Percentiles rank a stretch among this genome's conserved stretches.
These are phyloP conservation scores for Edolisoma coerulescens DNA, from an alignment of 2,113 vertebrate genomes.

Conservation along the genomic window DNA sequence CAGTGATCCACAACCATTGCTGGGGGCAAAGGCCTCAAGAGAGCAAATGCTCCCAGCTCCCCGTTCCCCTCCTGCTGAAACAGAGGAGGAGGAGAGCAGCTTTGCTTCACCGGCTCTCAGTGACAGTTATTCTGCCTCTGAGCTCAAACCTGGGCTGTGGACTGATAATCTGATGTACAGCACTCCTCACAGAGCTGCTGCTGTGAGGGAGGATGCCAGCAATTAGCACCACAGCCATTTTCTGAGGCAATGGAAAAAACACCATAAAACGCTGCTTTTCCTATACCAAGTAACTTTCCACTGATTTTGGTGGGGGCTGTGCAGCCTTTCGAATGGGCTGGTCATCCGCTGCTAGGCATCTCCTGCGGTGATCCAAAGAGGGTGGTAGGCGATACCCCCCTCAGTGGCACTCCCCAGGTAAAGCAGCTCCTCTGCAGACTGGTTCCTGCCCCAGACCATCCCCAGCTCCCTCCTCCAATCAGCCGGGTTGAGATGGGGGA, in stretches of 20 bases:
- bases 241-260: neutral
- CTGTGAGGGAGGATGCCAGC: neutral
- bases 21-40: neutral
- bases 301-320: neutral
- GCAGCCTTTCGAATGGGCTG: neutral
- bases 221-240: neutral
- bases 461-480: neutral
- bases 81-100: neutral
- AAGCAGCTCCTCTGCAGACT: neutral
- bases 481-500: rapidly evolving
- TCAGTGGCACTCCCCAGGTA: neutral
- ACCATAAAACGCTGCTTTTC: neutral
- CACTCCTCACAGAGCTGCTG: neutral
- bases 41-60: neutral
- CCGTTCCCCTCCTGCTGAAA: neutral
- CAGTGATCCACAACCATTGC: neutral
- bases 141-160: neutral
- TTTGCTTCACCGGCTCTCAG: rapidly evolving
- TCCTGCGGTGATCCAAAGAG: neutral
- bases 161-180: neutral
- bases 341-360: neutral
- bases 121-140: neutral
- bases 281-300: neutral
- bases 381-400: neutral
- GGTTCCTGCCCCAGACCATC: neutral